Conservation (phyloP, 2,113 vertebrate species). For the Microtus oregoni region DNA sequence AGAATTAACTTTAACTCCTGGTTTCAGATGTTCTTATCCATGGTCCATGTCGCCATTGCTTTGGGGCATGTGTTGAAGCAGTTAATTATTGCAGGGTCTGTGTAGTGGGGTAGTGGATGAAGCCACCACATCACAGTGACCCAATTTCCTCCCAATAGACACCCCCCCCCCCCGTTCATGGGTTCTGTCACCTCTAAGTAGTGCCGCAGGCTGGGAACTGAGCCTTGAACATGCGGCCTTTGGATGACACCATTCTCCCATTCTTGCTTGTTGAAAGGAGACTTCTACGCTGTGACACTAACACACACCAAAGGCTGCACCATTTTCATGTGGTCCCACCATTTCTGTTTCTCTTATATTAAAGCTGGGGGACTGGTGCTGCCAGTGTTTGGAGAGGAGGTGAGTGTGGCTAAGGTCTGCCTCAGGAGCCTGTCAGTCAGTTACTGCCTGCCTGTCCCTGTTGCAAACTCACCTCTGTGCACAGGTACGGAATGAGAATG, state of each 20-base stretch:
- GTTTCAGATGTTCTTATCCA: not conserved
- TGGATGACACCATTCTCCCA: not conserved
- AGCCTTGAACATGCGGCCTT: not conserved
- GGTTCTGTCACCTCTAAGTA: not conserved
- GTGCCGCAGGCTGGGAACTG: not conserved
- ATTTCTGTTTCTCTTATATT: not conserved
- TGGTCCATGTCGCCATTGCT: not conserved
- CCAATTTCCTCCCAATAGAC: not conserved
- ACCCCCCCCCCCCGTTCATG: not conserved
- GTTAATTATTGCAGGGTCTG: not conserved
- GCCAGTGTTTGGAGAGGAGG: not conserved
- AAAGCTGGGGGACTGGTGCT: not conserved
- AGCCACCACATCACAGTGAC: not conserved
- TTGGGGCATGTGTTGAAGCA: not conserved
- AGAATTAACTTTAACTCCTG: not conserved
- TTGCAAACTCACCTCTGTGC: not conserved
- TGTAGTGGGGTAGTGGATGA: not conserved
- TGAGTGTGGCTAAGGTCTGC: not conserved
- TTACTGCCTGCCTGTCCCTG: not conserved
- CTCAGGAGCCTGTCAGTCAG: not conserved
- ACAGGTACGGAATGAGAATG: not conserved
- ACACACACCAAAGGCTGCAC: not conserved
- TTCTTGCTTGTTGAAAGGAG: not conserved
- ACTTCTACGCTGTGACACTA: not conserved
- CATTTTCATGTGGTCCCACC: not conserved